Conservation (phyloP, 2,888 invertebrate genomes). For the Cepaea hortensis region DNA sequence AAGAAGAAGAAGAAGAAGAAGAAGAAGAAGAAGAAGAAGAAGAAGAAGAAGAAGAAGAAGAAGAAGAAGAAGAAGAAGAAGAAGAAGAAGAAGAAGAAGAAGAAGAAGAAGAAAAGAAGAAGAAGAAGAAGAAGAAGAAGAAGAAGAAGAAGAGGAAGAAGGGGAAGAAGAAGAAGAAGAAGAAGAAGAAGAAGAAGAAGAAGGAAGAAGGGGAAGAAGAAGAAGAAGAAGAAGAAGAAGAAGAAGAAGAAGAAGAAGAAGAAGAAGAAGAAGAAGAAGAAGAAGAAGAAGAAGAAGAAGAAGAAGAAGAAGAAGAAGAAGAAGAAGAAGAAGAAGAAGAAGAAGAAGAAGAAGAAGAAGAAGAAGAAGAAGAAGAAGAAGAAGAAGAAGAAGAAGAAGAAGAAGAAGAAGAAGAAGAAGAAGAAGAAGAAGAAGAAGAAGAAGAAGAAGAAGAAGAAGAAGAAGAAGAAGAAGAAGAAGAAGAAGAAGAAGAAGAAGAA, state of each 20-base stretch:
- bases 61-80: slow-evolving; percentile 39
- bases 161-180: slow-evolving; percentile 40
- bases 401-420: slow-evolving; percentile 47
- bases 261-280: slow-evolving; percentile 42
- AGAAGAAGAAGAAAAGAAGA: slow-evolving; percentile 48
- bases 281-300: slow-evolving; percentile 49
- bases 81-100: slow-evolving; percentile 20
- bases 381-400: slow-evolving; percentile 40
- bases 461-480: slow-evolving; percentile 31
- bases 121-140: slow-evolving; percentile 45
- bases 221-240: slow-evolving; percentile 44
- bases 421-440: neutral
- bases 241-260: slow-evolving; percentile 49
- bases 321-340: neutral
- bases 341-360: slow-evolving; percentile 40
- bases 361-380: slow-evolving; percentile 50
- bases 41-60: slow-evolving; percentile 45
- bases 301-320: no score
- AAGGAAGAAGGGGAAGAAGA: neutral
- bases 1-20: slow-evolving; percentile 49
- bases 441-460: neutral
- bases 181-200: neutral
- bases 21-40: slow-evolving; percentile 43
- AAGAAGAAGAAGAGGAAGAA: slow-evolving; percentile 42
- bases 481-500: slow-evolving; percentile 47